phyloP scores from a whole-genome alignment of 2,797 vertebrate species.

The Alauda arvensis region DNA sequence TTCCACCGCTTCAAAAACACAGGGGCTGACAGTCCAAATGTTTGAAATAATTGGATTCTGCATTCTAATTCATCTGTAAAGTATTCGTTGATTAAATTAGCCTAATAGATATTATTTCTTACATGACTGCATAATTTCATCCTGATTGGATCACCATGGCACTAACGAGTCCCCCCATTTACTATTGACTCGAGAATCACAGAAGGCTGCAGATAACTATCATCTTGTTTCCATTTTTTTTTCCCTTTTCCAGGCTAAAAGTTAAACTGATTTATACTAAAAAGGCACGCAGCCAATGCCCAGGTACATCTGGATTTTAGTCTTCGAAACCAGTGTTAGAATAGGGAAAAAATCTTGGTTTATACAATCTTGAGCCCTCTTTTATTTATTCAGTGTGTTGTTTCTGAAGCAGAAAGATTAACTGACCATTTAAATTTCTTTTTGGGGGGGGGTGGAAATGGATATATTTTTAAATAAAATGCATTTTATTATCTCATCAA shows the following conservation, averaged over 20 bases:
- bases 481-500: slow-evolving; percentile 55
- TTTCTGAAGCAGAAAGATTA: slow-evolving; percentile 47
- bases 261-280: slow-evolving; percentile 77
- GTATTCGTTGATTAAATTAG: slow-evolving; percentile 95
- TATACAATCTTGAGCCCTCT: slow-evolving; percentile 9
- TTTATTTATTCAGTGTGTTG: slow-evolving; percentile 44
- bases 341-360: slow-evolving; percentile 24
- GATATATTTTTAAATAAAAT: slow-evolving; percentile 52
- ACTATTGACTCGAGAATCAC: slow-evolving; percentile 84
- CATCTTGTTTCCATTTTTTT: slow-evolving; percentile 49
- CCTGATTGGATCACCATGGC: slow-evolving; percentile 72
- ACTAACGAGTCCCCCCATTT: slow-evolving; percentile 88
- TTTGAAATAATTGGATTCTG: slow-evolving; percentile 91
- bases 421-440: slow-evolving; percentile 26
- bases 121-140: slow-evolving; percentile 87
- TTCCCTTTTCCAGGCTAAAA: slow-evolving; percentile 62
- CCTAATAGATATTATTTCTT: slow-evolving; percentile 96
- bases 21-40: slow-evolving; percentile 78
- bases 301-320: slow-evolving; percentile 8
- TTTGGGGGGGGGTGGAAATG: not conserved
- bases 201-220: slow-evolving; percentile 75
- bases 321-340: slow-evolving; percentile 5
- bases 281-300: slow-evolving; percentile 26
- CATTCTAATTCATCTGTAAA: slow-evolving; percentile 94
- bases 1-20: slow-evolving; percentile 32